Conservation (phyloP, 2,888 invertebrate species). For the Drosophila multiciliata region DNA sequence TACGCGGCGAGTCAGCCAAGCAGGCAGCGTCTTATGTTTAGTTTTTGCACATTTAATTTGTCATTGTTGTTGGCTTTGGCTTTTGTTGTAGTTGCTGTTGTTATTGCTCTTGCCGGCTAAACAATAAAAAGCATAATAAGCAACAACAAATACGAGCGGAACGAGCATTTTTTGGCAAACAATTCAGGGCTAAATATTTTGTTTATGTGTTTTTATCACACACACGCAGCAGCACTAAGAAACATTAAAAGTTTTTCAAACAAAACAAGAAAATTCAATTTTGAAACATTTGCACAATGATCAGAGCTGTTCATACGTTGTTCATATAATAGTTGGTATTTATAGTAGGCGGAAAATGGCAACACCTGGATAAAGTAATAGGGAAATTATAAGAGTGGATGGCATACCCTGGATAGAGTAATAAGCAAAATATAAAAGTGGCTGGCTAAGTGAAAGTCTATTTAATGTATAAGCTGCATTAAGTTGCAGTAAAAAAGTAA, state of each 20-base stretch:
- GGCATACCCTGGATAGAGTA: constrained; percentile 44
- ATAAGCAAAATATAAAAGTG: constrained; percentile 23
- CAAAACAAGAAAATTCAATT: constrained; percentile 19
- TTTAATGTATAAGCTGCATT: not conserved
- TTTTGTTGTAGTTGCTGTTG: constrained; percentile 14
- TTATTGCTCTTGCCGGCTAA: constrained; percentile 64
- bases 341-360: constrained; percentile 25
- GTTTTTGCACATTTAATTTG: constrained; percentile 70
- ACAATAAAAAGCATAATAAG: constrained; percentile 64
- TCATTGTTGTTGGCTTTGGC: constrained; percentile 48
- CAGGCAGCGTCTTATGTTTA: constrained; percentile 66
- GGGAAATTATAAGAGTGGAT: constrained; percentile 17
- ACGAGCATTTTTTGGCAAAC: constrained; percentile 78
- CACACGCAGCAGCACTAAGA: constrained; percentile 9
- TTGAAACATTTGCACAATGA: constrained; percentile 12
- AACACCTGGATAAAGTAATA: constrained; percentile 50
- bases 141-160: constrained; percentile 35
- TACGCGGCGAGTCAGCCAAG: constrained; percentile 32
- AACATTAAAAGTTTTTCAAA: constrained; percentile 35
- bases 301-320: constrained; percentile 19
- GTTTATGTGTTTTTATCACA: constrained; percentile 66
- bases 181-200: constrained; percentile 82
- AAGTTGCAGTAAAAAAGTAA: not conserved
- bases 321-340: constrained; percentile 18
- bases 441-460: constrained; percentile 4